A percentile compares a stretch with the other conserved stretches of the same genome.
Conservation (phyloP, 2,888 invertebrate genomes). For the Volucella inanis region DNA sequence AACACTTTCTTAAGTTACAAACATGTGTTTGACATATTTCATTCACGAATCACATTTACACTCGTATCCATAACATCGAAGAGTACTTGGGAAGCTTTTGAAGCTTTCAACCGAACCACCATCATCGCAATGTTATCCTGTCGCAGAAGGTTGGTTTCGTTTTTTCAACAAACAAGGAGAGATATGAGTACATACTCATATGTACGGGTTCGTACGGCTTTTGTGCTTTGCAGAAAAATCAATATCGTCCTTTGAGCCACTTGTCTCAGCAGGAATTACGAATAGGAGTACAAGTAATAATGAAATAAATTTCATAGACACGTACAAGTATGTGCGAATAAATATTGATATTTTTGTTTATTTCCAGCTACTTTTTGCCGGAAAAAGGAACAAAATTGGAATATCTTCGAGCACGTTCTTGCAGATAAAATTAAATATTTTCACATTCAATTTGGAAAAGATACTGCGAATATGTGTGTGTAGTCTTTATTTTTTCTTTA, state of each 20-base stretch:
- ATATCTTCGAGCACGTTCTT: too few relatives aligned
- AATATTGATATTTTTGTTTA: conserved; percentile 56
- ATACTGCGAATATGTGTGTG: too few relatives aligned
- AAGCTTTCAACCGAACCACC: conserved; percentile 49
- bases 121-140: conserved; percentile 57
- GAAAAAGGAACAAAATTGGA: too few relatives aligned
- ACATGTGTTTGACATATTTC: conserved; percentile 66
- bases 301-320: conserved; percentile 24
- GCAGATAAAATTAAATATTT: too few relatives aligned
- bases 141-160: conserved; percentile 14
- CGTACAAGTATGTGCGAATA: background rate
- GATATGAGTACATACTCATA: too few relatives aligned
- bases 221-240: conserved; percentile 59
- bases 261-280: conserved; percentile 48
- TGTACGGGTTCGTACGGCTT: conserved; percentile 15
- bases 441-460: too few relatives aligned
- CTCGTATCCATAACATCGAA: background rate
- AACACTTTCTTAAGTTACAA: background rate
- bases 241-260: conserved; percentile 57
- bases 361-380: too few relatives aligned
- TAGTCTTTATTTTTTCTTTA: too few relatives aligned
- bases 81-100: conserved; percentile 46
- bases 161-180: background rate
- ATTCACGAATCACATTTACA: conserved; percentile 36
- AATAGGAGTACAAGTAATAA: conserved; percentile 9